Conservation (phyloP, 2,797 vertebrate genomes). For the Yasuhikotakia modesta region DNA sequence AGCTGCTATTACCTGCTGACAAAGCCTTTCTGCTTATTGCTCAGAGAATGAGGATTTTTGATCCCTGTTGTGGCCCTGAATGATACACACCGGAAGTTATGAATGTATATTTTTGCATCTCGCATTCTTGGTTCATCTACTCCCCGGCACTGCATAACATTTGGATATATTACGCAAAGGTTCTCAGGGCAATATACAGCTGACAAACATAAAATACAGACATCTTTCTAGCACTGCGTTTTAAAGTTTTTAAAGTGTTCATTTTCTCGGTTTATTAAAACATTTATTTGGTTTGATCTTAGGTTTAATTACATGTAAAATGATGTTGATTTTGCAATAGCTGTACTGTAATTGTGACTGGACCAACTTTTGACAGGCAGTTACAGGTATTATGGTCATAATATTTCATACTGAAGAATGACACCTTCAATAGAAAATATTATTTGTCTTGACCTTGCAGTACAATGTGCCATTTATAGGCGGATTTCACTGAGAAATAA, state of each 20-base stretch:
- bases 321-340: slow-evolving; percentile 67
- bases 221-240: neutral
- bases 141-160: neutral
- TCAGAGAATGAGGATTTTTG: slow-evolving; percentile 42
- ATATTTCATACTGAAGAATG: too few species aligned
- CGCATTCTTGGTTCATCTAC: slow-evolving; percentile 24
- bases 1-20: slow-evolving; percentile 54
- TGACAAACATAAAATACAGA: slow-evolving; percentile 9
- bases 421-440: too few species aligned
- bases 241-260: slow-evolving; percentile 19
- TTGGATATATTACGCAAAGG: slow-evolving; percentile 28
- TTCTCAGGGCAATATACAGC: slow-evolving; percentile 4
- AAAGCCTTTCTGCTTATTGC: slow-evolving; percentile 54
- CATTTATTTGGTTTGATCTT: slow-evolving; percentile 72
- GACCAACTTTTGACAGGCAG: neutral
- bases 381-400: too few species aligned
- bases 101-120: slow-evolving; percentile 47
- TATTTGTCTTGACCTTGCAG: too few species aligned
- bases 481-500: too few species aligned
- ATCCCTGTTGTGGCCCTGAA: slow-evolving; percentile 38
- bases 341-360: slow-evolving; percentile 65
- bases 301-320: slow-evolving; percentile 76
- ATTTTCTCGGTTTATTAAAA: slow-evolving; percentile 56
- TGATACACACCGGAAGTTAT: slow-evolving; percentile 44
- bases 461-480: too few species aligned